These are phyloP conservation scores for Apomyelois bistriatella DNA, from an alignment of 2,888 invertebrate genomes.

Conservation along the genomic window DNA sequence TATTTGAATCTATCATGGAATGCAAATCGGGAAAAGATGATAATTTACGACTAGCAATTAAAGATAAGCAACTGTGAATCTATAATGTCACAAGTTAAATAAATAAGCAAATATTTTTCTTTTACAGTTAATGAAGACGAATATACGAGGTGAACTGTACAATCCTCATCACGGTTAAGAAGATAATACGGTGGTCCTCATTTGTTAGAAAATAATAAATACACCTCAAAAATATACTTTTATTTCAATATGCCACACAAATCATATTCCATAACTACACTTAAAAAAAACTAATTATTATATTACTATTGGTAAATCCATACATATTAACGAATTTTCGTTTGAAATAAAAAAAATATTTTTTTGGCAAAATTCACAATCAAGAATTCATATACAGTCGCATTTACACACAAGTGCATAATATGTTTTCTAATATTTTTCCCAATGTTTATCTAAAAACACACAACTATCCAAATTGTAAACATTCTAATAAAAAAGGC, in stretches of 20 bases:
- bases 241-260: slow-evolving; percentile 23
- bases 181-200: background rate
- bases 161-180: slow-evolving; percentile 38
- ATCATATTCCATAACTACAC: slow-evolving; percentile 1
- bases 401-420: slow-evolving; percentile 29
- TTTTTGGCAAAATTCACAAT: background rate
- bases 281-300: background rate
- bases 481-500: slow-evolving; percentile 30
- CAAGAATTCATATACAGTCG: slow-evolving; percentile 15
- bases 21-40: no score
- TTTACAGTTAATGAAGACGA: slow-evolving; percentile 69
- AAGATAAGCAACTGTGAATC: no score
- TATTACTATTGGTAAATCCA: no score
- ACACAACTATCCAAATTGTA: slow-evolving; percentile 2
- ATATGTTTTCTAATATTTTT: background rate
- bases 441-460: slow-evolving; percentile 11
- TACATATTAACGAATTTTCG: no score
- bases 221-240: slow-evolving; percentile 30
- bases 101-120: slow-evolving; percentile 10
- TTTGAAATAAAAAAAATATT: no score
- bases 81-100: no score
- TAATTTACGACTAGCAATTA: no score
- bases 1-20: no score
- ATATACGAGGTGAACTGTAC: slow-evolving; percentile 59
- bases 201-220: slow-evolving; percentile 6